Conservation (phyloP, 53 echinoderm and acorn worm genomes). For the Apostichopus leukothele region DNA sequence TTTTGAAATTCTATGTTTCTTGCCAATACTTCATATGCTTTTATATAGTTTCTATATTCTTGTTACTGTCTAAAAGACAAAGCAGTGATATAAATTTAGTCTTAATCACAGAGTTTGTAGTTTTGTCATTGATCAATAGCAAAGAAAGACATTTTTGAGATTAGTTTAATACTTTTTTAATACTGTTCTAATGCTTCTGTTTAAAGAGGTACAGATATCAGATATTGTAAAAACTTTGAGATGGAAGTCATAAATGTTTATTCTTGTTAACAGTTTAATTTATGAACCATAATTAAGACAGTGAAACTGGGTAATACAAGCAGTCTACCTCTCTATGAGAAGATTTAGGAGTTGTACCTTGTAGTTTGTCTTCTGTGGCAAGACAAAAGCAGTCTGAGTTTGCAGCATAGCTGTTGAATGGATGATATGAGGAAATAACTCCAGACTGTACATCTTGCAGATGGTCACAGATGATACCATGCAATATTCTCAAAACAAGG, state of each 20-base stretch:
- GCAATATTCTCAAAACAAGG: no score
- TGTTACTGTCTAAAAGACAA: not conserved
- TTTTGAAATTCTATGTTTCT: constrained; percentile 9
- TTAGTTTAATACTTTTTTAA: not conserved
- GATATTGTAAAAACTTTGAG: not conserved
- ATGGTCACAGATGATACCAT: no score
- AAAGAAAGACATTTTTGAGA: not conserved
- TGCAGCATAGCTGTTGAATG: no score
- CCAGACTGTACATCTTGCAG: no score
- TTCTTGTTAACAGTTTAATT: constrained; percentile 7
- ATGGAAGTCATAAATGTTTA: not conserved
- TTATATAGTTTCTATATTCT: not conserved
- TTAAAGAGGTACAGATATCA: not conserved
- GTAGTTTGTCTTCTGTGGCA: no score
- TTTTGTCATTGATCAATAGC: not conserved
- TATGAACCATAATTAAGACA: no score
- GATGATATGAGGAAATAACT: no score
- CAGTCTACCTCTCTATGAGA: no score
- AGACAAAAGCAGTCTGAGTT: no score
- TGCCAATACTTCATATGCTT: not conserved
- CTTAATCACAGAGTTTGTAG: not conserved
- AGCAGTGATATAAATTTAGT: constrained; percentile 15
- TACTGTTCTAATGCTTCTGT: no score
- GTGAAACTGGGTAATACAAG: no score
- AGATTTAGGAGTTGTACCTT: no score